Evolutionary conservation across 2,113 vertebrate genomes (phyloP).

Genomic region (Neodontobutis hainanensis): DNA sequence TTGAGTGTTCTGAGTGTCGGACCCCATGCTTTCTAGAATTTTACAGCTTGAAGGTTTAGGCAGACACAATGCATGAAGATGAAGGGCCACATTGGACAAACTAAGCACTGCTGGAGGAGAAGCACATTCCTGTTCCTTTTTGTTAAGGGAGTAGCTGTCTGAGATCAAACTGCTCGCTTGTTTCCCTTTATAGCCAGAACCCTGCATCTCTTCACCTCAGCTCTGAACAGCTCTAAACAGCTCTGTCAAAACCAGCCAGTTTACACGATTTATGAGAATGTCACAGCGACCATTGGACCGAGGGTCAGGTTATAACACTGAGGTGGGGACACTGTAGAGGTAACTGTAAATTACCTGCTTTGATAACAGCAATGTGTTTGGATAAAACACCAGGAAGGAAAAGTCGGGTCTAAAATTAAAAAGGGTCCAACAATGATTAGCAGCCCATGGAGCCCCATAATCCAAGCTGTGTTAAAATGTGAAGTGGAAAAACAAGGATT

Average conservation of each 20-base stretch:
- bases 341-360: slow-evolving; percentile 19
- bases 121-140: slow-evolving; percentile 22
- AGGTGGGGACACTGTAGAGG: slow-evolving; percentile 23
- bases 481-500: slow-evolving; percentile 56
- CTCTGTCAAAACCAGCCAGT: slow-evolving; percentile 62
- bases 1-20: too few species aligned
- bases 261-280: slow-evolving; percentile 72
- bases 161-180: slow-evolving; percentile 54
- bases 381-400: slow-evolving; percentile 15
- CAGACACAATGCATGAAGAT: neutral
- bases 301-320: slow-evolving; percentile 59
- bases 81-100: neutral
- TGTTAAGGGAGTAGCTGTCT: slow-evolving; percentile 42
- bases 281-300: slow-evolving; percentile 49
- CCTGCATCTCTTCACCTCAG: slow-evolving; percentile 59
- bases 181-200: slow-evolving; percentile 52
- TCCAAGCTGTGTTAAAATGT: slow-evolving; percentile 48
- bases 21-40: too few species aligned
- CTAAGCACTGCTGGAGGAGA: too few species aligned
- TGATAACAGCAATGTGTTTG: slow-evolving; percentile 25
- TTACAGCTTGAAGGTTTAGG: too few species aligned
- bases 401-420: slow-evolving; percentile 28
- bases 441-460: slow-evolving; percentile 47
- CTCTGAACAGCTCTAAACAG: too few species aligned
- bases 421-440: slow-evolving; percentile 52